Evolutionary conservation across 2,113 vertebrate genomes (phyloP).

Genomic region (Entomyzon cyanotis): DNA sequence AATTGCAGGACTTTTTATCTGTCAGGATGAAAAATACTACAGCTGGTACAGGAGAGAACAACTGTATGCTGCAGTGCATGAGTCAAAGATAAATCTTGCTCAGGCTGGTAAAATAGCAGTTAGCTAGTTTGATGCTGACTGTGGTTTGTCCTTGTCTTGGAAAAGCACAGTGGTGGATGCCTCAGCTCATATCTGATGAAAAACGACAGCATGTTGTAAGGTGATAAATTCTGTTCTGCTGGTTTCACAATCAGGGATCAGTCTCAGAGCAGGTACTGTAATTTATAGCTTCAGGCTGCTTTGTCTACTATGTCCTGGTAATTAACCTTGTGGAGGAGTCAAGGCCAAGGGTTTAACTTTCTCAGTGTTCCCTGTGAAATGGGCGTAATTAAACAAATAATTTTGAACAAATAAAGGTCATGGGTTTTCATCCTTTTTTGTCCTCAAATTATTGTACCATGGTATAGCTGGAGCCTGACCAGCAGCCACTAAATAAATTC

Average conservation of each 20-base stretch:
- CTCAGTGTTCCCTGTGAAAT: background rate
- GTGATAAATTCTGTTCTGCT: background rate
- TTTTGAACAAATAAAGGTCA: background rate
- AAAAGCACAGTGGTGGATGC: background rate
- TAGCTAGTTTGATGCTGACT: background rate
- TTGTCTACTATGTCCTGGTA: background rate
- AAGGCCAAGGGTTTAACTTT: background rate
- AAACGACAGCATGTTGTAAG: background rate
- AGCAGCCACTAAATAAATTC: background rate
- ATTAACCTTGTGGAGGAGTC: background rate
- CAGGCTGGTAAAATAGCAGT: background rate
- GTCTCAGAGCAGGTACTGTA: background rate
- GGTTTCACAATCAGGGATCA: background rate
- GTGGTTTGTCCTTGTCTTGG: background rate
- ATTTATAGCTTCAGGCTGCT: slow-evolving; percentile 29
- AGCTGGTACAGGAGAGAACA: background rate
- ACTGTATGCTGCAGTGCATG: background rate
- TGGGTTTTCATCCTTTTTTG: background rate
- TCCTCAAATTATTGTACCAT: background rate
- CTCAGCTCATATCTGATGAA: background rate
- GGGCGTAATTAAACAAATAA: background rate
- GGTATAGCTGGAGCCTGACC: background rate
- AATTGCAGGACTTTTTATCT: background rate
- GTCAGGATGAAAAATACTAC: background rate
- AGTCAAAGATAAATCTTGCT: background rate